Evolutionary conservation across 2,888 invertebrate species (phyloP).

Genomic region (Phlogophora meticulosa): DNA sequence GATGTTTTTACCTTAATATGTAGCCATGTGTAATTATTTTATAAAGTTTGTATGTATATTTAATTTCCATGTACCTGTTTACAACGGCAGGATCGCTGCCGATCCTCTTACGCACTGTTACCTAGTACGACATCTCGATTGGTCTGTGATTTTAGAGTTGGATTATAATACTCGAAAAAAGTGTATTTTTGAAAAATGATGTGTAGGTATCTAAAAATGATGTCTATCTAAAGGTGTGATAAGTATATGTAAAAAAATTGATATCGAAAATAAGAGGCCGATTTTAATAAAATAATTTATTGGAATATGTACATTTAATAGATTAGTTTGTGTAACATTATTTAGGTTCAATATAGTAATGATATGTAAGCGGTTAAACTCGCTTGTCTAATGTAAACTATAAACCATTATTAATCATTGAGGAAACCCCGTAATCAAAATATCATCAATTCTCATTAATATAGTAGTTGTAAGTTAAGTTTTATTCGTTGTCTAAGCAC

Average conservation of each 20-base stretch:
- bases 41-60: slow-evolving; percentile 43
- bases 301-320: slow-evolving; percentile 64
- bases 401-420: slow-evolving; percentile 49
- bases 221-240: slow-evolving; percentile 65
- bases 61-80: slow-evolving; percentile 61
- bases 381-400: slow-evolving; percentile 30
- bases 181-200: slow-evolving; percentile 76
- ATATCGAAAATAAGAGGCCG: slow-evolving; percentile 60
- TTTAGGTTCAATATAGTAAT: slow-evolving; percentile 53
- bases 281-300: slow-evolving; percentile 67
- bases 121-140: slow-evolving; percentile 61
- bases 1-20: no score
- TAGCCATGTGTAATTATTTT: no score
- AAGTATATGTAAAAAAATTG: slow-evolving; percentile 55
- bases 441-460: slow-evolving; percentile 47
- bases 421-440: slow-evolving; percentile 55
- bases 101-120: slow-evolving; percentile 55
- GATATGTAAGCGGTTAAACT: slow-evolving; percentile 42
- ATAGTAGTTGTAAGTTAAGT: slow-evolving; percentile 55
- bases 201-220: slow-evolving; percentile 59
- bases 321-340: slow-evolving; percentile 62
- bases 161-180: slow-evolving; percentile 69
- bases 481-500: slow-evolving; percentile 70
- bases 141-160: slow-evolving; percentile 70
- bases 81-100: slow-evolving; percentile 25